A percentile compares a stretch with the other conserved stretches of the same genome.
These are phyloP conservation scores for Leptoteleia sp. DNA, from an alignment of 1,140 invertebrate genomes.

Conservation along the genomic window DNA sequence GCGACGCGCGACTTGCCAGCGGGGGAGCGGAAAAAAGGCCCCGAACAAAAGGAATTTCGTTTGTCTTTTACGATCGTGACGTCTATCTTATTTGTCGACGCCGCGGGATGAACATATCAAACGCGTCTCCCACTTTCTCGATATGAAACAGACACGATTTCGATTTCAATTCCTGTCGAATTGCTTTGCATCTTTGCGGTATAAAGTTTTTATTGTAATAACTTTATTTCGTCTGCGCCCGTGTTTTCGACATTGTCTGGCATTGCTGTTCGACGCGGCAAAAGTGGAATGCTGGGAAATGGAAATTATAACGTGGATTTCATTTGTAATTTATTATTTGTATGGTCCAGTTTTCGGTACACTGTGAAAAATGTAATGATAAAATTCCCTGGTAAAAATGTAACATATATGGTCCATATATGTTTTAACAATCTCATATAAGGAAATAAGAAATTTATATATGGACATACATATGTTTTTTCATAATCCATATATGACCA, in stretches of 20 bases:
- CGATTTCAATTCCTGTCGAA: slow-evolving; percentile 30
- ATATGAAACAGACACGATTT: slow-evolving; percentile 26
- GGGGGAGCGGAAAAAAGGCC: slow-evolving; percentile 33
- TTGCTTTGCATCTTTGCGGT: neutral
- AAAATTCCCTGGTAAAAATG: too few relatives aligned
- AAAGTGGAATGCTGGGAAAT: too few relatives aligned
- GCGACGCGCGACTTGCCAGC: slow-evolving; percentile 46
- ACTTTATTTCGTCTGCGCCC: slow-evolving; percentile 4
- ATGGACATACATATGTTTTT: too few relatives aligned
- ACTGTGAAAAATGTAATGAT: too few relatives aligned
- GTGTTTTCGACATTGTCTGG: neutral
- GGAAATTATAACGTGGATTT: too few relatives aligned
- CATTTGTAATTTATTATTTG: too few relatives aligned
- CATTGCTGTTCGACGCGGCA: too few relatives aligned
- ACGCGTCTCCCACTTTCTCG: slow-evolving; percentile 20
- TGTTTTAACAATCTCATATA: too few relatives aligned
- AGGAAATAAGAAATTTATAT: too few relatives aligned
- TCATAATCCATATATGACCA: too few relatives aligned
- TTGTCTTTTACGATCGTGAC: slow-evolving; percentile 55
- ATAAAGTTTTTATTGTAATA: neutral
- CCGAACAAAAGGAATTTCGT: slow-evolving; percentile 57
- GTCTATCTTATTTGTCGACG: slow-evolving; percentile 48
- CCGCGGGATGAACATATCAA: slow-evolving; percentile 29
- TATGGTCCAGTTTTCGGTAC: too few relatives aligned
- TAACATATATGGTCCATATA: too few relatives aligned